phyloP scores from a whole-genome alignment of 2,888 invertebrate genomes.

The Caenorhabditis afra region DNA sequence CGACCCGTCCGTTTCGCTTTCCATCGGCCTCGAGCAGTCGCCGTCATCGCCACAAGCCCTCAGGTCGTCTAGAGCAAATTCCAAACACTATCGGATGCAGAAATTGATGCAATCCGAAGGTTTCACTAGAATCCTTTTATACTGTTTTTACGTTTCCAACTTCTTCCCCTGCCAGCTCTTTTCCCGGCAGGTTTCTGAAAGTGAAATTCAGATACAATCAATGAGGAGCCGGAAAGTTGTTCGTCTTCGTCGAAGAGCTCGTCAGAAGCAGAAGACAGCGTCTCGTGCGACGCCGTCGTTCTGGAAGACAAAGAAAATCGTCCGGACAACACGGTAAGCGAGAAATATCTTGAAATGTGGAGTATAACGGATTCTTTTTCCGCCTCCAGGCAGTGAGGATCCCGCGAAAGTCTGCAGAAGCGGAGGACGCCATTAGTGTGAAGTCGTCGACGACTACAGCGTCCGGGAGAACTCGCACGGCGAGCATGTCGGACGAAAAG shows the following conservation, averaged over 20 bases:
- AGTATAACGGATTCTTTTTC: too few relatives aligned
- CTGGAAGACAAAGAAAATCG: slow-evolving; percentile 9
- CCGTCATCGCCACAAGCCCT: slow-evolving; percentile 37
- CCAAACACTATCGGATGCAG: slow-evolving; percentile 45
- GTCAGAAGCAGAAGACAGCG: slow-evolving; percentile 1
- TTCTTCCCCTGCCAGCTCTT: neutral
- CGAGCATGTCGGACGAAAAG: slow-evolving; percentile 49
- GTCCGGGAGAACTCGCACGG: slow-evolving; percentile 7
- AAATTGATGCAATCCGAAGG: slow-evolving; percentile 53
- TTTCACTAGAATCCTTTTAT: slow-evolving; percentile 7
- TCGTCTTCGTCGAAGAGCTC: slow-evolving; percentile 38
- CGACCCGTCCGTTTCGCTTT: slow-evolving; percentile 19
- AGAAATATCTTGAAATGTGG: neutral
- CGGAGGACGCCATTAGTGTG: slow-evolving; percentile 41
- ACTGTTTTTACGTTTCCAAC: too few relatives aligned
- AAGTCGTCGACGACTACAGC: neutral
- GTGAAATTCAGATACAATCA: slow-evolving; percentile 34
- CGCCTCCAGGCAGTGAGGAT: slow-evolving; percentile 1
- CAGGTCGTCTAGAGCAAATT: slow-evolving; percentile 37
- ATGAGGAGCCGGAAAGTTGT: slow-evolving; percentile 38
- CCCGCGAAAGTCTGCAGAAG: slow-evolving; percentile 48
- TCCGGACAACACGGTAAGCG: neutral
- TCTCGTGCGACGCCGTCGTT: neutral
- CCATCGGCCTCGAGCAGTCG: slow-evolving; percentile 1
- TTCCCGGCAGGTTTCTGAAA: neutral